Evolutionary conservation across 2,113 vertebrate genomes (phyloP).

Genomic region (Sinosuthora webbiana): DNA sequence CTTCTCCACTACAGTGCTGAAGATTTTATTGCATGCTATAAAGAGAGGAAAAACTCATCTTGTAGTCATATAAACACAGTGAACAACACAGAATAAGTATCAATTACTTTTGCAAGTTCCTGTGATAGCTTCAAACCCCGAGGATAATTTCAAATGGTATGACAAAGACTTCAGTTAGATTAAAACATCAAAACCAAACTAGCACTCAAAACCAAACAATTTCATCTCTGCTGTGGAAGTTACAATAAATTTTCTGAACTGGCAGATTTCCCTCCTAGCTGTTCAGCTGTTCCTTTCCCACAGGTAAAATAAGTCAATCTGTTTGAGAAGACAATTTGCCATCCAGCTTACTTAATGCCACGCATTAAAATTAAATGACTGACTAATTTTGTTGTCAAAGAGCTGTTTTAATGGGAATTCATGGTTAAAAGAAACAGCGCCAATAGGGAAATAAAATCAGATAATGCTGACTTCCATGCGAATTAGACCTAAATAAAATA

Average conservation of each 20-base stretch:
- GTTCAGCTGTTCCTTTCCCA: constrained; percentile 57
- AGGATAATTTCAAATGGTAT: constrained; percentile 34
- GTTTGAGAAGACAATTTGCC: constrained; percentile 43
- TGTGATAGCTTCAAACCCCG: constrained; percentile 29
- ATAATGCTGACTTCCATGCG: not conserved
- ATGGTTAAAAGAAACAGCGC: not conserved
- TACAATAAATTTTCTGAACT: constrained; percentile 46
- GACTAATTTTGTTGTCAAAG: constrained; percentile 21
- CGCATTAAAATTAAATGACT: constrained; percentile 43
- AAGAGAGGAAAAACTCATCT: constrained; percentile 46
- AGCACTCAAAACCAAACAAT: constrained; percentile 58
- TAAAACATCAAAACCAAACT: constrained; percentile 60
- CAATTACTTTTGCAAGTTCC: constrained; percentile 58
- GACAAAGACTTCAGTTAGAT: constrained; percentile 64
- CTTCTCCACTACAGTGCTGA: not conserved
- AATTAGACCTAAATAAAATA: constrained; percentile 2
- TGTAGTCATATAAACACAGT: constrained; percentile 49
- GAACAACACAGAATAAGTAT: constrained; percentile 61
- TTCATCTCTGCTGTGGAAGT: not conserved
- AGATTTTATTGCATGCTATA: constrained; percentile 40
- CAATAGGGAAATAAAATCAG: not conserved
- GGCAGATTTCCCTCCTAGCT: constrained; percentile 53
- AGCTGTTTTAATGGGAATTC: not conserved
- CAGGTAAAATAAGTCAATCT: constrained; percentile 56
- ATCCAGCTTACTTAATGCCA: constrained; percentile 41